Evolutionary conservation across 2,797 vertebrate species (phyloP).

Genomic region (Graptemys geographica): DNA sequence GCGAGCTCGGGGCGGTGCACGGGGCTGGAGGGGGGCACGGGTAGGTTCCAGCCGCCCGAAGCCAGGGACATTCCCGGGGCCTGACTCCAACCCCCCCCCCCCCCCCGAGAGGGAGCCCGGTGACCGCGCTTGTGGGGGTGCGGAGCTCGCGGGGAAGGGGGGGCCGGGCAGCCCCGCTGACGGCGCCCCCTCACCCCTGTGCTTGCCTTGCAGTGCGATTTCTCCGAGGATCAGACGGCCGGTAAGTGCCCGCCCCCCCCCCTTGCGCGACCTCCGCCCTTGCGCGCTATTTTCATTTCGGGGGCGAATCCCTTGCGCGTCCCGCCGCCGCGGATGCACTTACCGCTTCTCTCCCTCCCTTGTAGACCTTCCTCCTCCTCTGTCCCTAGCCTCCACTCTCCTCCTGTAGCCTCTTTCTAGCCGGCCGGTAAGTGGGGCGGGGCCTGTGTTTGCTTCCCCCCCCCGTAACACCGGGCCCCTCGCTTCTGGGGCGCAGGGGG

Average conservation of each 20-base stretch:
- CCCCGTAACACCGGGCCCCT: neutral
- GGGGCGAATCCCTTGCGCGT: neutral
- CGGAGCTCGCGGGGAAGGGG: neutral
- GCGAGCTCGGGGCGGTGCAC: neutral
- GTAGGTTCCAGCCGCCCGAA: no score
- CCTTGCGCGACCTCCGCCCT: neutral
- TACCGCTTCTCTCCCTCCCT: neutral
- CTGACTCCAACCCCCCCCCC: no score
- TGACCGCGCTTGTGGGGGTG: neutral
- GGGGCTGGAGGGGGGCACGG: neutral
- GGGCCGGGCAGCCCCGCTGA: neutral
- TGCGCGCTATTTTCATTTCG: neutral
- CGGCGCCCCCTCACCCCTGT: constrained; percentile 27
- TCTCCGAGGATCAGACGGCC: constrained; percentile 80
- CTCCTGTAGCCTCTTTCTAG: constrained; percentile 35
- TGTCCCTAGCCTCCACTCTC: constrained; percentile 3
- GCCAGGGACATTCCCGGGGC: no score
- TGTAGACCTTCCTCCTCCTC: neutral
- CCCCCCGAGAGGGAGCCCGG: no score
- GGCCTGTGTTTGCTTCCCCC: neutral
- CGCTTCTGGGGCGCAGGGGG: neutral
- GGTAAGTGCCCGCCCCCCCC: constrained; percentile 55
- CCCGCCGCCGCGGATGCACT: neutral
- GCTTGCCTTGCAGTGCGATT: constrained; percentile 75
- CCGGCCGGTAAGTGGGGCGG: constrained; percentile 12